A percentile compares a stretch with the other conserved stretches of the same genome.
phyloP scores from a whole-genome alignment of 2,113 vertebrate species.

The Manacus vitellinus region DNA sequence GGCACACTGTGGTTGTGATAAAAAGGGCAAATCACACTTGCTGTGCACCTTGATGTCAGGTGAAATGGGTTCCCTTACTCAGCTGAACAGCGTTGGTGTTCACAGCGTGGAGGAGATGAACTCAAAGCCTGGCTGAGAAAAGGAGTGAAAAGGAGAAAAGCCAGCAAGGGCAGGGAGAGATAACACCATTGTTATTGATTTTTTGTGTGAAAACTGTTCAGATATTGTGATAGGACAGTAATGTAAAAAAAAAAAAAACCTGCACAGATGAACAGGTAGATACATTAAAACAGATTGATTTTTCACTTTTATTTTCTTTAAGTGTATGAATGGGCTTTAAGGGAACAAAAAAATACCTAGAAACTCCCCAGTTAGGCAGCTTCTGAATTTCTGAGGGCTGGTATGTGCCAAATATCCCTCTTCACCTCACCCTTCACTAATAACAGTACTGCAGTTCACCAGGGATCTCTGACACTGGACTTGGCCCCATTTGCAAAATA shows the following conservation, averaged over 20 bases:
- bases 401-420: background rate
- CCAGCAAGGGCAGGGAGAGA: background rate
- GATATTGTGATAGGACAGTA: background rate
- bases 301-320: background rate
- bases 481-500: background rate
- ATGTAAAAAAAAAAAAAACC: background rate
- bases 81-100: background rate
- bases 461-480: background rate
- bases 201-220: background rate
- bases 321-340: background rate
- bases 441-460: background rate
- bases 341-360: background rate
- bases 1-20: accelerated
- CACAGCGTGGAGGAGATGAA: background rate
- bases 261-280: background rate
- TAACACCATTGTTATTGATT: background rate
- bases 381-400: background rate
- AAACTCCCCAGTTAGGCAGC: background rate
- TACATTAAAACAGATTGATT: background rate
- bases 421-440: background rate
- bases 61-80: background rate
- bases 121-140: background rate
- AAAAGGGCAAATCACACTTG: background rate
- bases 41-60: background rate
- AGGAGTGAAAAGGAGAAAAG: background rate